These are phyloP conservation scores for Siphamia tubifer DNA, from an alignment of 2,113 vertebrate genomes.

Conservation along the genomic window DNA sequence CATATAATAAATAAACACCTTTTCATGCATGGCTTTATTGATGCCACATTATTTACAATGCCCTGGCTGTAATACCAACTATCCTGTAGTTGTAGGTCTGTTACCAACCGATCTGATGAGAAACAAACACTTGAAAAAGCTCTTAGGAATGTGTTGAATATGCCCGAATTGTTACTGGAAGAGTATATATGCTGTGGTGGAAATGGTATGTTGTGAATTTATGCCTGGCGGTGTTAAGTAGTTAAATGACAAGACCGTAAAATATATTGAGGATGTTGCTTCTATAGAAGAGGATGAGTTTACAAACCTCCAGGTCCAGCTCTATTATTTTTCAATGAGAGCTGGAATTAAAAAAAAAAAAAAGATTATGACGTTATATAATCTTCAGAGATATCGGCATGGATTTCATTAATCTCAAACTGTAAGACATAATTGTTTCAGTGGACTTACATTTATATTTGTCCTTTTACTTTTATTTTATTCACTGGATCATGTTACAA, in stretches of 20 bases:
- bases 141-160: too few relatives aligned
- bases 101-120: too few relatives aligned
- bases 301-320: constrained; percentile 26
- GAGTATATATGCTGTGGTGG: too few relatives aligned
- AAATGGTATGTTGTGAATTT: too few relatives aligned
- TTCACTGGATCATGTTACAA: constrained; percentile 1
- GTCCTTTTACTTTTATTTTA: not conserved
- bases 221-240: too few relatives aligned
- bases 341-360: constrained; percentile 18
- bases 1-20: too few relatives aligned
- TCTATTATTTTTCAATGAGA: constrained; percentile 52
- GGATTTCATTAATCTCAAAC: constrained; percentile 1
- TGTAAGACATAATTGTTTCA: not conserved
- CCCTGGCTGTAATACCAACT: too few relatives aligned
- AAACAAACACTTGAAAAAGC: too few relatives aligned
- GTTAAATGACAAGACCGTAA: constrained; percentile 21
- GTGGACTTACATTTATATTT: constrained; percentile 1
- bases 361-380: constrained; percentile 32
- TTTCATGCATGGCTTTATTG: too few relatives aligned
- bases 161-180: too few relatives aligned
- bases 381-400: constrained; percentile 1
- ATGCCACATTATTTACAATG: too few relatives aligned
- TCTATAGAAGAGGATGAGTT: constrained; percentile 41
- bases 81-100: too few relatives aligned
- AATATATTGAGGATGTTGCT: constrained; percentile 48